Conservation (phyloP, 2,797 vertebrate species). For the Parauchenoglanis punctatus region DNA sequence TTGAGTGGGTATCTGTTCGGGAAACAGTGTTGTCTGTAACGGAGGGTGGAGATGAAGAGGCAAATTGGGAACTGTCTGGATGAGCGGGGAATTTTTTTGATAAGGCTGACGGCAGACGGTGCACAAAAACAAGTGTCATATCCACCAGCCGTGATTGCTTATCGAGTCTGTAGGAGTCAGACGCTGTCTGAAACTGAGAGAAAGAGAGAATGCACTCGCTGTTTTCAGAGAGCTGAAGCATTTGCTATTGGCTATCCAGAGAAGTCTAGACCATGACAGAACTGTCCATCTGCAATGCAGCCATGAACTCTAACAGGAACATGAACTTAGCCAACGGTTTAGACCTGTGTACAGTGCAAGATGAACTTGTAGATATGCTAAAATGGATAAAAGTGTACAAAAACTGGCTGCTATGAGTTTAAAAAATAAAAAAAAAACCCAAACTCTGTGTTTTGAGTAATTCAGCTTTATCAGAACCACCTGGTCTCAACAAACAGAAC, state of each 20-base stretch:
- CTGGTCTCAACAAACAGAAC: conserved; percentile 50
- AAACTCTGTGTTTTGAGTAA: conserved; percentile 16
- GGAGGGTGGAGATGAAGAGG: conserved; percentile 48
- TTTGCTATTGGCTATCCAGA: not conserved
- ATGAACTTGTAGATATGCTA: not conserved
- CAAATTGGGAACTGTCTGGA: conserved; percentile 40
- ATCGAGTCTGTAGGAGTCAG: conserved; percentile 49
- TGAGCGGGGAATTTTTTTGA: conserved; percentile 1
- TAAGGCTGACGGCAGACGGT: conserved; percentile 41
- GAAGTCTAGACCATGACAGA: not conserved
- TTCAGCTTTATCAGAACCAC: conserved; percentile 53
- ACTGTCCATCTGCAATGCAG: not conserved
- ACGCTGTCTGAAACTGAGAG: conserved; percentile 36
- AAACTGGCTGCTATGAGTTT: not conserved
- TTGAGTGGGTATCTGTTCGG: conserved; percentile 29
- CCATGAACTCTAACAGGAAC: not conserved
- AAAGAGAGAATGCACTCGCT: not conserved
- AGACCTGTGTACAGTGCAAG: not conserved
- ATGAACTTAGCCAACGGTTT: not conserved
- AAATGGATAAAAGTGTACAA: conserved; percentile 7
- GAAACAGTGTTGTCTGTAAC: conserved; percentile 34
- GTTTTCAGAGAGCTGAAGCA: conserved; percentile 27
- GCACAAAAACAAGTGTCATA: conserved; percentile 42
- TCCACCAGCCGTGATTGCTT: conserved; percentile 28
- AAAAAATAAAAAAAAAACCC: not conserved